Evolutionary conservation across 2,888 invertebrate genomes (phyloP), one percentile per base, ranked within the genome.

Genomic region (Parnassius mnemosyne): DNA sequence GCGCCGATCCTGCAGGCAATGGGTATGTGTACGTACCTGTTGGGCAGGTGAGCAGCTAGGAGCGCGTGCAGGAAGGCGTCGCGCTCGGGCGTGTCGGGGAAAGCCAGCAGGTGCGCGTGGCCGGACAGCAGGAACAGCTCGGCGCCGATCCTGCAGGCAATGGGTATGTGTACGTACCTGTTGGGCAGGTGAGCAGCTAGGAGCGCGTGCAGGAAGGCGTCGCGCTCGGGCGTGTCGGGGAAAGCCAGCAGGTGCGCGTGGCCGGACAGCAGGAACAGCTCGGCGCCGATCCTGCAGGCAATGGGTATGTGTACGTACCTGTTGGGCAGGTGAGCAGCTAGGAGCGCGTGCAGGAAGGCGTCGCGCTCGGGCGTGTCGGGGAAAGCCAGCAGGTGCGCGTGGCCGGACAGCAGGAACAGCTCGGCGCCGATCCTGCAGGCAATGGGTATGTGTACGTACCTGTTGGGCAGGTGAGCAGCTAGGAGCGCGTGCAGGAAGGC

Each of bases 341-440:
- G 69, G 56, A 84, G 73, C 55, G 87, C 83, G 60, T 76, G 75
- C 11, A 89, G 79, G 83, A 94, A 93, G 65, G 91, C 89, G 69
- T 90, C 86, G 68, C 93, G 86, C 74, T 93, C 96, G 74, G 92
- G 92, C 34, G 92, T 92, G 67, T 94, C 93, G 69, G 94, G 92
- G 83, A 97, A 95, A 47, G 96, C 95, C 63, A 97, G 89, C 72
- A 97, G 93, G 75, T 95, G 94, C 13, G 97, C 96, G 83, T 94
- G 94, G 41, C 96, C 96, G 64, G 94, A 94, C 68, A 94, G 93
- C 9, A 97, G 92, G 84, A 97, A 96, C 78, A 97, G 94, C 88
- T 97, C n/a, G n/a, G n/a, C n/a, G n/a, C n/a, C n/a, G n/a, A n/a
- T n/a, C 97, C 77, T 95, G 95, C 61, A 97, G 93, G 79, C 96